Conservation (phyloP, 92 coral and sea anemone genomes). For the Ricordea florida region DNA sequence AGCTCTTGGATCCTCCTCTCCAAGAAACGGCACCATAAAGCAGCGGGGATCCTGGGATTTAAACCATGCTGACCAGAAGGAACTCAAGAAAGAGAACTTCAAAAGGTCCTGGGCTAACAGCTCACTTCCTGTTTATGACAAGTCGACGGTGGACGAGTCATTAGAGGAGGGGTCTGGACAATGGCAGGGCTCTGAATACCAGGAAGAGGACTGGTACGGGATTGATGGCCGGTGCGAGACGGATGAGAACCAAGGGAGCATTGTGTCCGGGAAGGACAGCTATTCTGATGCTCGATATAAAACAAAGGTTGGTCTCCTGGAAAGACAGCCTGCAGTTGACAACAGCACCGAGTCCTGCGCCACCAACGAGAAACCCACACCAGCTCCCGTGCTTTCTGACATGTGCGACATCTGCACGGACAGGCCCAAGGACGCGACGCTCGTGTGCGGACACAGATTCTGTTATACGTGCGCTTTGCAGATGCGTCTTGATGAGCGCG, state of each 20-base stretch:
- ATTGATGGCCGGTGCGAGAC: background rate
- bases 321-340: too few species aligned
- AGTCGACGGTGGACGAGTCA: background rate
- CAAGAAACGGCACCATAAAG: background rate
- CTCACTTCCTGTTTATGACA: conserved; percentile 32
- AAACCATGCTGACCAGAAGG: too few species aligned
- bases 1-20: conserved; percentile 3
- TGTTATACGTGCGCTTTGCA: conserved; percentile 63
- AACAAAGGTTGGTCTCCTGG: background rate
- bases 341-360: background rate
- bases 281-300: background rate
- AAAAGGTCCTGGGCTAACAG: too few species aligned
- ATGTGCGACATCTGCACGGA: conserved; percentile 71
- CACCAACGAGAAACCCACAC: background rate
- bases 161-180: background rate
- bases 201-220: conserved; percentile 3
- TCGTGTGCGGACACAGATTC: conserved; percentile 67
- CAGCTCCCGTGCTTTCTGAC: background rate
- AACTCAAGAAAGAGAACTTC: conserved; percentile 5
- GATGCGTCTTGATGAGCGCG: conserved; percentile 65
- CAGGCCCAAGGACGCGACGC: conserved; percentile 59
- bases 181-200: background rate
- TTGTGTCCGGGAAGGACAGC: conserved; percentile 11
- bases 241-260: background rate
- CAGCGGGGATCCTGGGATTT: background rate